phyloP scores from a whole-genome alignment of 92 coral and sea anemone genomes.

The Scolanthus callimorphus region DNA sequence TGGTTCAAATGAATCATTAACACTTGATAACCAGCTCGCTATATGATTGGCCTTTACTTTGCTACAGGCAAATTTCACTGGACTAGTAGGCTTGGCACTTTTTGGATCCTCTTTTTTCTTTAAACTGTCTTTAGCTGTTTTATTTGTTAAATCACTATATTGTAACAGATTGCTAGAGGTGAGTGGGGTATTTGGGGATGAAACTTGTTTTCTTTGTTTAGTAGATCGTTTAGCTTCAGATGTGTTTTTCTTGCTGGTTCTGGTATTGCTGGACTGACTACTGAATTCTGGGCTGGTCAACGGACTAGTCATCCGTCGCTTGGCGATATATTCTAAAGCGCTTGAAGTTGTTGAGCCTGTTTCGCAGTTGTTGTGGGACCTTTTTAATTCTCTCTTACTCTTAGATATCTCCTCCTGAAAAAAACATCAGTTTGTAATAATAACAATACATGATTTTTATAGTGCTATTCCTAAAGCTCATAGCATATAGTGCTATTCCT shows the following conservation, averaged over 20 bases:
- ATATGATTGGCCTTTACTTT: constrained; percentile 45
- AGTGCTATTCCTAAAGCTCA: too few species aligned
- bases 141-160: too few species aligned
- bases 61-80: neutral
- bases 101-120: neutral
- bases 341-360: neutral
- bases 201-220: neutral
- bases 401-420: neutral
- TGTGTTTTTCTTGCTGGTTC: too few species aligned
- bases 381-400: neutral
- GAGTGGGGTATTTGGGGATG: neutral
- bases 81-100: neutral
- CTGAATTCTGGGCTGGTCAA: neutral
- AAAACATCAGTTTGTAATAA: neutral
- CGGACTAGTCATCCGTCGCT: neutral
- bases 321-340: neutral
- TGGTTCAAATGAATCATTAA: constrained; percentile 59
- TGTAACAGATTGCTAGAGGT: too few species aligned
- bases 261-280: neutral
- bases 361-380: neutral
- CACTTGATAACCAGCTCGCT: constrained; percentile 58
- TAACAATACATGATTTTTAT: too few species aligned
- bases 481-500: too few species aligned
- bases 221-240: too few species aligned
- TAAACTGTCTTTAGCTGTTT: neutral